Evolutionary conservation across 1,140 invertebrate species (phyloP), one percentile per base, ranked within the genome.

Genomic region (Drosophila watanabei): DNA sequence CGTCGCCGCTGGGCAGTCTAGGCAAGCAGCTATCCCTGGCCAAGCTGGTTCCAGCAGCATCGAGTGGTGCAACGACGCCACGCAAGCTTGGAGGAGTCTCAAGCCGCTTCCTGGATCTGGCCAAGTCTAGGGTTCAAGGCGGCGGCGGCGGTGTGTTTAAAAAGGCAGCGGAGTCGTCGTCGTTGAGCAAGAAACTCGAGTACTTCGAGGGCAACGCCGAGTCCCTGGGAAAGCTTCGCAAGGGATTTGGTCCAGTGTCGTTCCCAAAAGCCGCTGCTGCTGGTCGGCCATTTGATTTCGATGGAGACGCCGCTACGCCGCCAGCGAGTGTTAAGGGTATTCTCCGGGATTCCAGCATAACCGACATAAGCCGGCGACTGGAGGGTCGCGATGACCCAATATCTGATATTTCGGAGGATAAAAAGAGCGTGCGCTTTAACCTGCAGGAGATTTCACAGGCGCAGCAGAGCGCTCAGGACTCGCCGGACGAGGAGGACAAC

Each of bases 391-490:
- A 91, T 13, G 86, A 90, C 5, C 49, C 58, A 5, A 18, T 60
- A 1, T 18, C 35, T 2, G 52, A 73, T 7, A 30, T 20, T n/a
- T 57, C 54, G 5, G 86, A 85, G 56, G 91, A 92, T 6, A 95
- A 95, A 41, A 97, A 97, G 84, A 97, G 96, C 79, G 95, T 96
- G 4, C 94, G 95, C 6, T 96, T 96, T 70, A 95, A 95, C 90
- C 89, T 95, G 1, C 54, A 57, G 35, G 54, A 41, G 94, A 95
- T 39, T 10, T 11, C 54, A 6, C 92, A 91, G 13, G 90, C 85
- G 4, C 91, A 77, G n/a, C 72, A 45, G 39, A 32, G 7, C 58
- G 68, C 75, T 0, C 86, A 86, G 48, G 45, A 76, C 9, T 83
- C 79, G 4, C 54, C 54, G 16, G 68, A 64, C 5, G 82, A 76